Evolutionary conservation across 2,888 invertebrate species (phyloP), one percentile per base, ranked within the genome.

Genomic region (Diploptera punctata): DNA sequence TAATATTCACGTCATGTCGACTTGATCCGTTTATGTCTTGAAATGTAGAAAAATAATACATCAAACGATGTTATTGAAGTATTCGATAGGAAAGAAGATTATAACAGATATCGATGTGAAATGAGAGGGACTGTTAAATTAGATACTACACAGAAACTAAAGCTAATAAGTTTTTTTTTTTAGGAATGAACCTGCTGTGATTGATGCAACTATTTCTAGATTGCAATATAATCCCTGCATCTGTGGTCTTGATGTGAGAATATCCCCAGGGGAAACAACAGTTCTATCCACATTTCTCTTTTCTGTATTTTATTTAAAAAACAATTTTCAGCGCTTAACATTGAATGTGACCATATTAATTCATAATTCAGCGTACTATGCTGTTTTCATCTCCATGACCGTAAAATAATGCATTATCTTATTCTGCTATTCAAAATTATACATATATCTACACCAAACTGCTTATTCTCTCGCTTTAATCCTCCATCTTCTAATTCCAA

Each of bases 11-110:
- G 19, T 52, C 24, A 24, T 3, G 52, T 21, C 5, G 21, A n/a
- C 33, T 33, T 33, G 10, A 33, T 33, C n/a, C n/a, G 10, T 33
- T 33, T 10, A 33, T 5, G 33, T 33, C 33, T 33, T 10, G 33
- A 33, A 33, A 33, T 10, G 10, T 33, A n/a, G 4, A 29, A 65
- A 65, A 26, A 65, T n/a, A 29, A 65, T 65, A 43, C 19, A 65
- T 65, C 65, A 65, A 65, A 26, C 44, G 18, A 44, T 65, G 43
- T 65, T 44, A 65, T n/a, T 19, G 65, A 47, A 26, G 47, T 24
- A 24, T 65, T 33, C 9, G n/a, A 24, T 24, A 26, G 44, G 18
- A 24, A 24, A 24, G 65, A 43, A 29, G 24, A 65, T 65, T 47
- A 44, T 16, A 18, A 7, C 21, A 65, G 44, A 65, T 44, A 65